A percentile compares a stretch with the other conserved stretches of the same genome.
Evolutionary conservation across 1,140 invertebrate species (phyloP).

Genomic region (Propsilocerus akamusi): DNA sequence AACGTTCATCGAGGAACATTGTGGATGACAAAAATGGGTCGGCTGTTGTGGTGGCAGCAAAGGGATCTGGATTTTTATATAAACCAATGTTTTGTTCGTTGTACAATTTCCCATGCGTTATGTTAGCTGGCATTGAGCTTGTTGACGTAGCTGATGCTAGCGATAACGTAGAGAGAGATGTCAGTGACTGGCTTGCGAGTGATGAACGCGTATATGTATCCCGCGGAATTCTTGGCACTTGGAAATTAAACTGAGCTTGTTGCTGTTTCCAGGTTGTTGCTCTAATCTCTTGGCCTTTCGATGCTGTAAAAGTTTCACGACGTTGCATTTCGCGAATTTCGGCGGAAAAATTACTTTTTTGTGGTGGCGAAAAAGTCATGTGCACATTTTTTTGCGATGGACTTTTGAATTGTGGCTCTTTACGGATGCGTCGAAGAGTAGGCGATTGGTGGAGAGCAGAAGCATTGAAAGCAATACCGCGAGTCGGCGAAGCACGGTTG

Average conservation of each 20-base stretch:
- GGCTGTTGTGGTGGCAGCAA: constrained; percentile 35
- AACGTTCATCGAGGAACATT: constrained; percentile 58
- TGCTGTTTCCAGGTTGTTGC: constrained; percentile 12
- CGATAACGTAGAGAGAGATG: constrained; percentile 3
- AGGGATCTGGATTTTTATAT: constrained; percentile 33
- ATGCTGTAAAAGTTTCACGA: constrained; percentile 9
- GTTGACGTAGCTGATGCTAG: background rate
- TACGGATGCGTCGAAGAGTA: background rate
- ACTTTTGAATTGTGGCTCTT: constrained; percentile 8
- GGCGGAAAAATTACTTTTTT: background rate
- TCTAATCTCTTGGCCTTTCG: constrained; percentile 17
- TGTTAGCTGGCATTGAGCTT: constrained; percentile 7
- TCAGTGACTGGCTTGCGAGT: constrained; percentile 14
- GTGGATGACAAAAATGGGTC: constrained; percentile 47
- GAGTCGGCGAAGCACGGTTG: too few relatives aligned
- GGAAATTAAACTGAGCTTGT: constrained; percentile 6
- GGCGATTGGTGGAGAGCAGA: too few relatives aligned
- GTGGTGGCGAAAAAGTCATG: background rate
- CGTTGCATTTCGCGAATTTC: background rate
- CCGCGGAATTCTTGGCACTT: constrained; percentile 6
- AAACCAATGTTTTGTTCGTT: constrained; percentile 10
- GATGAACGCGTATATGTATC: constrained; percentile 8
- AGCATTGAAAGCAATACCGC: too few relatives aligned
- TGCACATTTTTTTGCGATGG: background rate
- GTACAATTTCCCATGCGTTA: constrained; percentile 6